Percentiles rank a stretch among this genome's conserved stretches.
Evolutionary conservation across 2,888 invertebrate species (phyloP).

Genomic region (Lithophane semibrunnea): DNA sequence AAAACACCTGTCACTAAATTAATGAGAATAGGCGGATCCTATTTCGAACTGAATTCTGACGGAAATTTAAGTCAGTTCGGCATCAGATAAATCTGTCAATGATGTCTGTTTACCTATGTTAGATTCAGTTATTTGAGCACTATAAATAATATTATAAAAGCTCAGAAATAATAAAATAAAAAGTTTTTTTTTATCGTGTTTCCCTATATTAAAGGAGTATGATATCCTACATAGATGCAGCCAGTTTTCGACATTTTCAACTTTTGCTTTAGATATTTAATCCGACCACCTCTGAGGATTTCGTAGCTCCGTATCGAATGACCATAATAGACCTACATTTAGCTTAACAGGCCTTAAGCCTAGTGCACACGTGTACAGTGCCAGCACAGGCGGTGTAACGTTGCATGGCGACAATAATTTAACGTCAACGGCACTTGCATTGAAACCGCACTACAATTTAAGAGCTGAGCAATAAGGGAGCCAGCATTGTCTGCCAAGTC

Average conservation of each 20-base stretch:
- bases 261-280: slow-evolving; percentile 23
- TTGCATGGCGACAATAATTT: slow-evolving; percentile 88
- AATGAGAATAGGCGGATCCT: slow-evolving; percentile 36
- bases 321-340: slow-evolving; percentile 75
- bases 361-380: slow-evolving; percentile 83
- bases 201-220: no score
- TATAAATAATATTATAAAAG: background rate
- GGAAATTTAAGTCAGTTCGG: slow-evolving; percentile 25
- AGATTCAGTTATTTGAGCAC: background rate
- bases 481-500: slow-evolving; percentile 86
- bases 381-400: slow-evolving; percentile 82
- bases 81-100: slow-evolving; percentile 13
- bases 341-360: slow-evolving; percentile 79
- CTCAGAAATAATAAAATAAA: no score
- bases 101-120: background rate
- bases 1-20: slow-evolving; percentile 49
- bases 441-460: slow-evolving; percentile 89
- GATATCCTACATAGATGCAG: no score
- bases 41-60: slow-evolving; percentile 11
- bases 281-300: slow-evolving; percentile 26
- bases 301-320: slow-evolving; percentile 53
- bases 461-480: slow-evolving; percentile 89
- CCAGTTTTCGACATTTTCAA: background rate
- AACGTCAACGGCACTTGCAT: slow-evolving; percentile 89
- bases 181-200: no score